Evolutionary conservation across 2,797 vertebrate species (phyloP).

Genomic region (Chelon labrosus): DNA sequence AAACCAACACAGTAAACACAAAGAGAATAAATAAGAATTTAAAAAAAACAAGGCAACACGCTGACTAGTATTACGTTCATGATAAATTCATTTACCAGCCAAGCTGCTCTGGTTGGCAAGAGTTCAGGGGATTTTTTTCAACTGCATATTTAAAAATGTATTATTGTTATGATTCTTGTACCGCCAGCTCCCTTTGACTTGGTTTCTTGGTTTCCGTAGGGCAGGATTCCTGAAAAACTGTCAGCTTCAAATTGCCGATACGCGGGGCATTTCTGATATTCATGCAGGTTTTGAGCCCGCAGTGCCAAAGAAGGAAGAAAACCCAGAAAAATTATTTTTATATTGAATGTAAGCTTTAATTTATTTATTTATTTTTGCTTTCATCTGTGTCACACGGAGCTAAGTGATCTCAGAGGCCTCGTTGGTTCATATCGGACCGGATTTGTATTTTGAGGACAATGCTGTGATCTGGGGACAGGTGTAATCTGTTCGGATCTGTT

Average conservation of each 20-base stretch:
- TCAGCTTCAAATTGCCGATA: not conserved
- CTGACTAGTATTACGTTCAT: too few relatives aligned
- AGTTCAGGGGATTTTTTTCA: too few relatives aligned
- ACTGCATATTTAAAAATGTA: too few relatives aligned
- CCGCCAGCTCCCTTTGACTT: too few relatives aligned
- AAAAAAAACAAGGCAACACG: too few relatives aligned
- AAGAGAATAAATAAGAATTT: too few relatives aligned
- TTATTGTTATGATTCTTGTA: too few relatives aligned
- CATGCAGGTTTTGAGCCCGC: not conserved
- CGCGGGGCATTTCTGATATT: slow-evolving; percentile 33
- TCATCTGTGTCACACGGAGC: slow-evolving; percentile 20
- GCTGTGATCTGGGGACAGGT: slow-evolving; percentile 50
- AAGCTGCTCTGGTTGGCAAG: too few relatives aligned
- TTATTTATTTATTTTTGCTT: slow-evolving; percentile 17
- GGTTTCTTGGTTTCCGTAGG: too few relatives aligned
- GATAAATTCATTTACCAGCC: too few relatives aligned
- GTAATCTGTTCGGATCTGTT: slow-evolving; percentile 66
- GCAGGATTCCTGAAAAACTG: too few relatives aligned
- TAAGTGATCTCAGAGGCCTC: slow-evolving; percentile 52
- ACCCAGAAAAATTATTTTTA: not conserved
- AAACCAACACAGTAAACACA: too few relatives aligned
- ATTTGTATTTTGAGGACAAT: slow-evolving; percentile 53
- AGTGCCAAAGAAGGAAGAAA: slow-evolving; percentile 3
- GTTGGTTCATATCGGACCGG: slow-evolving; percentile 55
- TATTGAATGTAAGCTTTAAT: slow-evolving; percentile 10